Base-by-base conservation (phyloP, 2,888 invertebrate genomes). In the Cheilosia urbana region DNA sequence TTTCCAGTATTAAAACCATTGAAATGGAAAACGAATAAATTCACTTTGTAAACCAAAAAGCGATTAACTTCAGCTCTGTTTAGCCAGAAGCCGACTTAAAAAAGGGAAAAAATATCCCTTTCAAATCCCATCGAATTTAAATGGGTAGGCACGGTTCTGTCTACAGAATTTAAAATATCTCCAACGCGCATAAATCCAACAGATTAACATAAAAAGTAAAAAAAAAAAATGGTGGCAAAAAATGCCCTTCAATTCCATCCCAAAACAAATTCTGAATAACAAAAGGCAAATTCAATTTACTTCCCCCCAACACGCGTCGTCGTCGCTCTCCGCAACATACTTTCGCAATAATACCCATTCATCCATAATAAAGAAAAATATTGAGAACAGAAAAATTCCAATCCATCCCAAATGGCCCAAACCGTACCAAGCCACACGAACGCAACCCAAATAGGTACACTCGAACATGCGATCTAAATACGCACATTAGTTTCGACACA, bases 401-500 rank as follows among this genome's bases (percentile, higher is more conserved):
- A 73, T 83, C 78, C 69, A 80, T 75, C 63, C 63, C 53, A 24
- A 57, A 53, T 40, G 49, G 19, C 76, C 71, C 60, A 73, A 62
- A 37, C 21, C 30, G 45, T 27, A 69, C 58, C 45, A 27, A 76
- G 63, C 71, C 57, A 51, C 15, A 51, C 51, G 27, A 24, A 58
- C 81, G 66, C 66, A 76, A 42, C 58, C 66, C 49, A 58, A 45
- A 77, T 55, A 51, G 34, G 53, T 42, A 51, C 5, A n/a, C 40
- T 19, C 42, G 66, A 53, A 45, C 49, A 58, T 65, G 62, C 57
- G 57, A 66, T 72, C 76, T 62, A 27, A 37, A 63, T 53, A 81
- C 66, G 66, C 62, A 85, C 77, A 68, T 77, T 68, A 68, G 72
- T 77, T 85, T 85, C 76, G 81, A 81, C 72, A 72, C 62, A 81